These are phyloP conservation scores for Oreochromis mossambicus DNA, from an alignment of 2,797 vertebrate species.

Conservation along the genomic window DNA sequence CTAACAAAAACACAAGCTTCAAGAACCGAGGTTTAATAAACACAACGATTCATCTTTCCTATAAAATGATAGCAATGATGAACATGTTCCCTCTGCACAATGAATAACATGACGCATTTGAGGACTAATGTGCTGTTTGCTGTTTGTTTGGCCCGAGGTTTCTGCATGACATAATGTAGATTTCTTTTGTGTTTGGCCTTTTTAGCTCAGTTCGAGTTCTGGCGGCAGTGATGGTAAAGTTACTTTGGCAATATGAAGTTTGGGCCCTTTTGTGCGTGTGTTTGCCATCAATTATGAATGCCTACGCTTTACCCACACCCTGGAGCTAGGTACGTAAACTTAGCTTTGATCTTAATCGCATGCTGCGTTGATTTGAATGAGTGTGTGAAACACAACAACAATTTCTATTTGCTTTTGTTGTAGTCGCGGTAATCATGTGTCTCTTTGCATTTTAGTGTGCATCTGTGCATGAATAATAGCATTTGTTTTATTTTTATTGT, in stretches of 20 bases:
- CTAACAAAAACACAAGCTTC: conserved; percentile 13
- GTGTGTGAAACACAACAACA: conserved; percentile 12
- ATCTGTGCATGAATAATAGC: conserved; percentile 8
- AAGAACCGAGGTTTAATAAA: conserved; percentile 1
- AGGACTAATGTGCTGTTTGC: background rate
- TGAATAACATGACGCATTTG: background rate
- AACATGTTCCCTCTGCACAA: background rate
- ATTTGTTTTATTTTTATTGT: background rate
- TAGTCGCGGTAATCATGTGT: background rate
- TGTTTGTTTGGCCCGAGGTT: background rate
- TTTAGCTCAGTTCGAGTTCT: background rate
- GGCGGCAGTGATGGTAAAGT: background rate
- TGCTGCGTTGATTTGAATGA: conserved; percentile 32
- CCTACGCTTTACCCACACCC: conserved; percentile 22
- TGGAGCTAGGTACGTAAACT: conserved; percentile 26
- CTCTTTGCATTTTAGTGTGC: background rate
- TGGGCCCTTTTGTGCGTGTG: background rate
- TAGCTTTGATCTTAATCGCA: conserved; percentile 53
- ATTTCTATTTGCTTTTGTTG: conserved; percentile 1
- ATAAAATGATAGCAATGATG: background rate
- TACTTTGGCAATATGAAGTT: conserved; percentile 1
- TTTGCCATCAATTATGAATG: conserved; percentile 31
- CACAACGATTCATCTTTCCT: conserved; percentile 12
- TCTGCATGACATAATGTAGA: background rate
- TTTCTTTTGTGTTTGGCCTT: background rate